Base-by-base conservation (phyloP, 1,140 invertebrate species). In the Philotrypesis tridentata region DNA sequence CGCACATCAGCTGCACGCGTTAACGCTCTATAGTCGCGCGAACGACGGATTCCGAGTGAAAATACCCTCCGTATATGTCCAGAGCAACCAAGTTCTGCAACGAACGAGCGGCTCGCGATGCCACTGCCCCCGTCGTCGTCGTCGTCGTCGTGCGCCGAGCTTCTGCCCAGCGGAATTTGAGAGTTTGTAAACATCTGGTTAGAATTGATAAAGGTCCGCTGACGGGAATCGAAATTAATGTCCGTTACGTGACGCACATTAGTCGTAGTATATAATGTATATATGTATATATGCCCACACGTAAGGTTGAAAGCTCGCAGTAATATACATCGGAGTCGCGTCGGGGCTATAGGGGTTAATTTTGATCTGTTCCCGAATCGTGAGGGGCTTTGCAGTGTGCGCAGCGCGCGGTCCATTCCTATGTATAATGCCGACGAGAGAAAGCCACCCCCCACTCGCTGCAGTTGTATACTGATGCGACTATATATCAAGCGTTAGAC, bases 331-430 rank as follows among this genome's bases (percentile, higher is more conserved):
- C 40, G 40, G 12, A 55, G 14, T 21, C 48, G 17, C 21, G 48
- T 55, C 21, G 21, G 48, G 48, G 6, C 6, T 55, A 17, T 55
- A n/a, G 77, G 82, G 84, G 79, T 87, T 85, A 85, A 85, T 83
- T 88, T 87, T 76, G 82, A 83, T 87, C 82, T 82, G 37, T 31
- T 71, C 31, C 27, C 43, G 68, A 25, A 65, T 25, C 37, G 61
- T 25, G 17, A 80, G 74, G 68, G 43, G 48, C 43, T 65, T 70
- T 14, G n/a, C n/a, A 63, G n/a, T n/a, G n/a, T n/a, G n/a, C n/a
- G n/a, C n/a, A n/a, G n/a, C n/a, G n/a, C n/a, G 25, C 17, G 63
- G 27, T 17, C 48, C 48, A 55, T 55, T n/a, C 48, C 17, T 14
- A 43, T 48, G 43, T 55, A 37, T 37, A 37, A 37, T 37, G 33